Evolutionary conservation across 2,113 vertebrate species (phyloP).

Genomic region (Silurus asotus): DNA sequence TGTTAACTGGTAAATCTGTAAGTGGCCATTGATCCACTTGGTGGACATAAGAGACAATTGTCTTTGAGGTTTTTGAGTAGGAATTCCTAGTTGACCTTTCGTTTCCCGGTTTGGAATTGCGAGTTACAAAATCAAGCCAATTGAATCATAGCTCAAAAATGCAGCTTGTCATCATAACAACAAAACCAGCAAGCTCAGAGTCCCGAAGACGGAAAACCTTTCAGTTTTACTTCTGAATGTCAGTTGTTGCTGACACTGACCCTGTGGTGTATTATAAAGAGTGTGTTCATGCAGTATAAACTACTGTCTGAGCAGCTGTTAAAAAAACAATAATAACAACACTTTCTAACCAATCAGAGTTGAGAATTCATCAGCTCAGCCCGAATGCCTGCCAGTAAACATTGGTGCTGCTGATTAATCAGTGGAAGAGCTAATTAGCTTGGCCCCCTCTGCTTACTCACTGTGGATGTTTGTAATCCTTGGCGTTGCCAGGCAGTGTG

Average conservation of each 20-base stretch:
- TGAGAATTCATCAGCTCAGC: background rate
- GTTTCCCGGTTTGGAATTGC: background rate
- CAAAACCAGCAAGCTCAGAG: background rate
- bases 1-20: background rate
- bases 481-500: conserved; percentile 71
- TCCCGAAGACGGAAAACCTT: background rate
- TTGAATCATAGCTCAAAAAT: background rate
- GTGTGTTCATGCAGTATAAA: background rate
- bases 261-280: background rate
- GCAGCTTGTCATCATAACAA: background rate
- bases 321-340: background rate
- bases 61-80: background rate
- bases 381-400: background rate
- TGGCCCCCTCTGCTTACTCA: background rate
- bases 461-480: background rate
- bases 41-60: background rate
- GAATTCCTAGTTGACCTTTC: background rate
- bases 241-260: background rate
- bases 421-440: background rate
- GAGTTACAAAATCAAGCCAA: background rate
- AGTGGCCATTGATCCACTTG: background rate
- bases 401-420: background rate
- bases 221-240: background rate
- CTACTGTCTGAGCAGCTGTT: background rate
- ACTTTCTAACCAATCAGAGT: background rate